Evolutionary conservation across 2,113 vertebrate species (phyloP), one percentile per base, ranked within the genome.

Genomic region (Salminus brasiliensis): DNA sequence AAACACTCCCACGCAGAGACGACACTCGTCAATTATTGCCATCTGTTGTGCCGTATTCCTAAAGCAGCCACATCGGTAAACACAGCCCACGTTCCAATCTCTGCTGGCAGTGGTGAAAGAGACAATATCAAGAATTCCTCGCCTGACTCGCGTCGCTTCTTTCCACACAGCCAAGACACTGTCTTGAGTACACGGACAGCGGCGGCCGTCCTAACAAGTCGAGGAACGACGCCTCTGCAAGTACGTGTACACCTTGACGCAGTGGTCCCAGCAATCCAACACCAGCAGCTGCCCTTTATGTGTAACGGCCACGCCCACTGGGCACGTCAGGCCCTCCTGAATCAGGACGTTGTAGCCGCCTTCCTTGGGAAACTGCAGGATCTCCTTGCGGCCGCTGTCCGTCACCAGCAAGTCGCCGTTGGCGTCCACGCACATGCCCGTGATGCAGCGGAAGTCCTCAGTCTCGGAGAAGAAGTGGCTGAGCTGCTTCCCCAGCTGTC

Each of bases 391-490:
- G 5, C 97, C 97, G 16, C 97, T 98, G 76, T 99, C 97, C 0
- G 97, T 96, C 32, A 99, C 97, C 0, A 99, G 94, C 87, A 99
- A 92, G 72, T 98, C 97, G 2, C 97, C 97, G 4, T 95, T 95
- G 47, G 93, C 85, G 32, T 98, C 97, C 2, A 98, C 97, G 0
- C 97, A 99, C 97, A 99, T 99, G 79, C 97, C 97, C 0, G 97
- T 97, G n/a, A 99, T 98, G 85, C 97, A 99, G 59, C 96, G 94
- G 92, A 99, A 99, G 88, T 98, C 97, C 90, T 99, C 97, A 0
- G 94, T 95, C 85, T 98, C 96, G 0, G 97, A 96, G 88, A 99
- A 99, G 88, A 99, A 99, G 81, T 98, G 97, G 89, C 97, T 98
- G 0, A 98, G 95, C 91, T 99, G 97, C 45, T 95, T 94, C 18